These are phyloP conservation scores for Adrianichthys oophorus DNA, from an alignment of 2,797 vertebrate species.

Conservation along the genomic window DNA sequence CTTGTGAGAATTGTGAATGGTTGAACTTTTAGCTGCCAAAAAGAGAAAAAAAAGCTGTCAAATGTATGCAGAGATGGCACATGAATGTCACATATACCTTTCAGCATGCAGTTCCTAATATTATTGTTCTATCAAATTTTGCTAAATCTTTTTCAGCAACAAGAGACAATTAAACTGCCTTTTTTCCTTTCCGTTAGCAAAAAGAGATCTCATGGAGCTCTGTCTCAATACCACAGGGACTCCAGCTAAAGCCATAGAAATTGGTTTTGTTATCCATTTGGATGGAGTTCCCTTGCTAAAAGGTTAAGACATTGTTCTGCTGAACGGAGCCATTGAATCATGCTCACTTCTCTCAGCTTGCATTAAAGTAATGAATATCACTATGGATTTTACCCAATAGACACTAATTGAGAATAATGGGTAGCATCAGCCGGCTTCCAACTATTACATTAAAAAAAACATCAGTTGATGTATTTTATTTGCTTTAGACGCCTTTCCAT, in stretches of 20 bases:
- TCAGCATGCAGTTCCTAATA: slow-evolving; percentile 2
- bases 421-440: slow-evolving; percentile 37
- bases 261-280: not conserved
- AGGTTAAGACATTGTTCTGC: not conserved
- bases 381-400: not conserved
- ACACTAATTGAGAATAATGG: slow-evolving; percentile 41
- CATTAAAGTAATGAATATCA: not conserved
- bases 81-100: slow-evolving; percentile 2
- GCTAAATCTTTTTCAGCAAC: not conserved
- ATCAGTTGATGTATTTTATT: slow-evolving; percentile 30
- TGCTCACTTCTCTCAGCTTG: slow-evolving; percentile 3
- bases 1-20: slow-evolving; percentile 34
- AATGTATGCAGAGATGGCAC: slow-evolving; percentile 9
- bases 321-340: slow-evolving; percentile 10
- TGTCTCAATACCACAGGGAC: not conserved
- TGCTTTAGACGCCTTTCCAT: slow-evolving; percentile 22
- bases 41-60: slow-evolving; percentile 13
- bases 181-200: not conserved
- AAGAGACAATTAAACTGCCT: not conserved
- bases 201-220: not conserved
- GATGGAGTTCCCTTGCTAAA: not conserved
- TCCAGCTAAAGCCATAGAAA: not conserved
- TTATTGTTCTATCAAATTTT: not conserved
- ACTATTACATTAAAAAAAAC: slow-evolving; percentile 27
- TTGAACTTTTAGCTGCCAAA: slow-evolving; percentile 43